Conservation (phyloP, 2,797 vertebrate species). For the Myotis vivesi region DNA sequence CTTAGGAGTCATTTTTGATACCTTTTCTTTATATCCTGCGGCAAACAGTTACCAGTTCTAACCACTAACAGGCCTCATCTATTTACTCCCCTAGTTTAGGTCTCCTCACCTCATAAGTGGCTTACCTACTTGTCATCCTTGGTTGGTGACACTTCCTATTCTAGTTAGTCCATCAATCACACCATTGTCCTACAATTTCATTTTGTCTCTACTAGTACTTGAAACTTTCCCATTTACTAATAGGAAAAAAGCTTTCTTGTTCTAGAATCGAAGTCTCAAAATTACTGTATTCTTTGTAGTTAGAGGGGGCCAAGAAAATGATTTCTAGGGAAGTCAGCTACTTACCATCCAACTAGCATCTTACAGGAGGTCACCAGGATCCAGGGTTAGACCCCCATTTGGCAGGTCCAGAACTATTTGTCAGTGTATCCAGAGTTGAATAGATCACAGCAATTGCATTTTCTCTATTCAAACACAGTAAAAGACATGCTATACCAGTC, state of each 20-base stretch:
- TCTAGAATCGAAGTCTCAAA: neutral
- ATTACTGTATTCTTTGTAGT: neutral
- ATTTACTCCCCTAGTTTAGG: neutral
- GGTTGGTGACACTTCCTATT: neutral
- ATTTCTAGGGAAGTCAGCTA: neutral
- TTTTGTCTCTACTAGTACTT: neutral
- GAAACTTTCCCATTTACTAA: neutral
- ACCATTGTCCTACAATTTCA: neutral
- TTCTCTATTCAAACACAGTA: neutral
- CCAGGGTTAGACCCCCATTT: neutral
- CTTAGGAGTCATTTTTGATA: neutral
- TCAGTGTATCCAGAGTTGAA: neutral
- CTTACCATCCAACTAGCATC: neutral
- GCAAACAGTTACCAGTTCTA: neutral
- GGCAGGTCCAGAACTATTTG: neutral
- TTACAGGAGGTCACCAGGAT: neutral
- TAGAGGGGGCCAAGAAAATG: neutral
- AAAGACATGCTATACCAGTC: neutral
- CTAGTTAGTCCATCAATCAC: neutral
- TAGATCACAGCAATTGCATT: neutral
- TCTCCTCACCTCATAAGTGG: neutral
- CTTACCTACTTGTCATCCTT: neutral
- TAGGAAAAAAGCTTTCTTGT: neutral
- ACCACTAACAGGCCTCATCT: neutral
- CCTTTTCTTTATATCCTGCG: neutral